phyloP scores from a whole-genome alignment of 2,113 vertebrate species.

The Gallinago undulata region DNA sequence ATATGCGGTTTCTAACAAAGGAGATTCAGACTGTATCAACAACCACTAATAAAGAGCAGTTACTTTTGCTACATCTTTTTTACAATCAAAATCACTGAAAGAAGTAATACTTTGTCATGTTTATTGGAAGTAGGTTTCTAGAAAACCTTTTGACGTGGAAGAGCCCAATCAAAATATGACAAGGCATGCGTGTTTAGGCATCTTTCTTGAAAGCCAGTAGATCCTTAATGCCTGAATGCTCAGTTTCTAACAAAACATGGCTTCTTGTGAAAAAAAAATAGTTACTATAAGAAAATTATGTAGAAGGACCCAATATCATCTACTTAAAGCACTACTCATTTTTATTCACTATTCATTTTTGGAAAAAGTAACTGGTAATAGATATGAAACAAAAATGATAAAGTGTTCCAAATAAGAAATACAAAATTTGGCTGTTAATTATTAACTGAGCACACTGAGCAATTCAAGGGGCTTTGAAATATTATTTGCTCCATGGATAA shows the following conservation, averaged over 20 bases:
- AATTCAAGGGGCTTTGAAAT: background rate
- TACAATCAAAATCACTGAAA: background rate
- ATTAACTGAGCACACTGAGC: background rate
- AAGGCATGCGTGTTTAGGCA: background rate
- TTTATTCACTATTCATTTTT: background rate
- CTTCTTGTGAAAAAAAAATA: background rate
- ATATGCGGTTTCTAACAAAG: rapidly evolving
- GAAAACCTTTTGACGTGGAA: background rate
- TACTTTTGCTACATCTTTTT: background rate
- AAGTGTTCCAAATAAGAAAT: background rate
- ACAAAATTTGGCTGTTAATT: background rate
- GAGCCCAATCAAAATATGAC: background rate
- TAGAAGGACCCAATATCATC: background rate
- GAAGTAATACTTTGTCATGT: background rate
- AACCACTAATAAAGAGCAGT: background rate
- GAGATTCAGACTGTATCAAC: background rate
- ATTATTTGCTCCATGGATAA: background rate
- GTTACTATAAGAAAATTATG: background rate
- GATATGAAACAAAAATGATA: background rate
- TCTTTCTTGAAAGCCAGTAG: background rate
- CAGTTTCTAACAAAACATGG: background rate
- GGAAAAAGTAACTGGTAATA: background rate
- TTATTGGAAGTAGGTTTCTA: background rate
- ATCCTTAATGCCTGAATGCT: background rate
- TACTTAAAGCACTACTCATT: background rate